Evolutionary conservation across 2,113 vertebrate species (phyloP), one percentile per base, ranked within the genome.

Genomic region (Charina bottae): DNA sequence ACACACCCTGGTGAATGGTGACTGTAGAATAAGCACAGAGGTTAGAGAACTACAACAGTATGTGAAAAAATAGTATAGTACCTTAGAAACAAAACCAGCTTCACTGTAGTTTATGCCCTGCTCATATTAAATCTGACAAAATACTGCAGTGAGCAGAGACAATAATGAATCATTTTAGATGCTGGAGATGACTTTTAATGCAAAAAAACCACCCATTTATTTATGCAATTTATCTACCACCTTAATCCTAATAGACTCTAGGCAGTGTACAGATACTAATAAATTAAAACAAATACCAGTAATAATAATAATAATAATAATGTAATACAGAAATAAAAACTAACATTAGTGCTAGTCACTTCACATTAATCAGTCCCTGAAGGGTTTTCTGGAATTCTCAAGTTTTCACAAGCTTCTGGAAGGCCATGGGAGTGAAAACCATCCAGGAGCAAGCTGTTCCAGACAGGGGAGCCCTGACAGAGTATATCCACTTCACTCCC

Each of bases 121-220:
- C 19, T 78, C 6, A 21, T 78, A 78, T 78, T 78, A 23, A 42
- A 78, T 21, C 37, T 78, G 72, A 78, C 33, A 42, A 78, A 78
- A 78, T 42, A 78, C 4, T 13, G 21, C 55, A 60, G 37, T 17
- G 60, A 54, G 19, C n/a, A 86, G 49, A 26, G 9, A 15, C n/a
- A 19, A 46, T 6, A 72, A 87, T 56, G 33, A 62, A 64, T 85
- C 15, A 64, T 54, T 58, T 46, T 58, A 78, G 53, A 53, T n/a
- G 9, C 49, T 88, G 90, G 87, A 93, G 89, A 86, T 46, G 89
- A 89, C 88, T 90, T 49, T 91, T 56, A 64, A 26, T 92, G 54
- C 23, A 53, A 92, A 58, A 54, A 42, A 49, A 85, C 85, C 94
- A 87, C 62, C 84, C 93, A 28, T 12, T 53, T 78, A 78, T 78